Evolutionary conservation across 2,888 invertebrate species (phyloP), one percentile per base, ranked within the genome.

Genomic region (Stenodera caucasica): DNA sequence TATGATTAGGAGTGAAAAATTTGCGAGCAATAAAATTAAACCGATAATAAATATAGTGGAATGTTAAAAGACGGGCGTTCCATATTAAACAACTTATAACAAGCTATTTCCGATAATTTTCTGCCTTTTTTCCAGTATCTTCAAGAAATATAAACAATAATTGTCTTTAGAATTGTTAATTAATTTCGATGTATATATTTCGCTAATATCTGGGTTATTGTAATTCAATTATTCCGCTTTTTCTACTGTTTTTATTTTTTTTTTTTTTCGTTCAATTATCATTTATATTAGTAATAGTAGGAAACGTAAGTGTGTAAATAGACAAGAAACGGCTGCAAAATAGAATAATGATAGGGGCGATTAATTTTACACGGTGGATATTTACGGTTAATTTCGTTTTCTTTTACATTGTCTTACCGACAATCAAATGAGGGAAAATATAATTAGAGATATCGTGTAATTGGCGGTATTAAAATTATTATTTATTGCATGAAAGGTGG

Each of bases 161-260:
- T n/a, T n/a, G n/a, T n/a, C n/a, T n/a, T n/a, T n/a, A n/a, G 12
- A 45, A 45, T 45, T 9, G 11, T 3, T 7, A 21, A 45, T 45
- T 21, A 45, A 45, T 45, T 45, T 9, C 1, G 2, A 15, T 9
- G 7, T 21, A 11, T 45, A 8, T 4, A n/a, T n/a, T n/a, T n/a
- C n/a, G n/a, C 11, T 21, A 45, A 45, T 45, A 45, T 45, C 45
- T 45, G 45, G 45, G 45, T 45, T 21, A 45, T 45, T 45, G 21
- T 45, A 21, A 45, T 45, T 45, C 45, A 45, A 45, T 45, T 45
- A 45, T 45, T 45, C 45, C 18, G 15, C n/a, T n/a, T n/a, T n/a
- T n/a, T n/a, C n/a, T n/a, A n/a, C n/a, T n/a, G n/a, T n/a, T 15
- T 37, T 15, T 18, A 1, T 45, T 45, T 4, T 45, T 2, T 11